Evolutionary conservation across 2,113 vertebrate species (phyloP).

Genomic region (Thamnophis sirtalis): DNA sequence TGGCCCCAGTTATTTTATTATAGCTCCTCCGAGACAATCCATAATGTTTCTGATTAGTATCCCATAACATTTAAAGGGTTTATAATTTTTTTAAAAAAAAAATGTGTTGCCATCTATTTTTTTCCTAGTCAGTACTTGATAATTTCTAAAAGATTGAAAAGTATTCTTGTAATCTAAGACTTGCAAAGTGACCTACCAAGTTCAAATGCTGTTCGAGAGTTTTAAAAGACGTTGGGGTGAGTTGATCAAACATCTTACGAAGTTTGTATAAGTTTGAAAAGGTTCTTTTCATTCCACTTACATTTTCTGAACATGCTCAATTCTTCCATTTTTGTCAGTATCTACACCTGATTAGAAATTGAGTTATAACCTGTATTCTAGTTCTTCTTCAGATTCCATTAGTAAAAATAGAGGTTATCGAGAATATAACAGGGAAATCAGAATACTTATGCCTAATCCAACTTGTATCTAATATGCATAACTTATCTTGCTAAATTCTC

Average conservation of each 20-base stretch:
- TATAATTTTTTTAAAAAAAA: neutral
- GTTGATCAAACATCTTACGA: neutral
- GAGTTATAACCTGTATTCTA: neutral
- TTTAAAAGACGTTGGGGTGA: neutral
- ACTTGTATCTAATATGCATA: neutral
- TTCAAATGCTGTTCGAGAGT: neutral
- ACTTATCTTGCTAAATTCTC: neutral
- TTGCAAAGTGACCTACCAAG: neutral
- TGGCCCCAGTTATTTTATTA: neutral
- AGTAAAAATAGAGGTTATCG: neutral
- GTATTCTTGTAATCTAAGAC: neutral
- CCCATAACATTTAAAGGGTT: neutral
- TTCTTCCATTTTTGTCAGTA: neutral
- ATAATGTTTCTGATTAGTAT: neutral
- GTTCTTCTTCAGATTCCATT: neutral
- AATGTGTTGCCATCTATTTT: neutral
- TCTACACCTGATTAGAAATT: neutral
- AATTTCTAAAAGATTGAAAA: neutral
- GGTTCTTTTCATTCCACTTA: neutral
- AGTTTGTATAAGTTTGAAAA: neutral
- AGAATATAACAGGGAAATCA: neutral
- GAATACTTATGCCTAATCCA: neutral
- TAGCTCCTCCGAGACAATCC: neutral
- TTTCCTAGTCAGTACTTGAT: neutral
- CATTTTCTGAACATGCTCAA: neutral